A percentile compares a stretch with the other conserved stretches of the same genome.
phyloP scores from a whole-genome alignment of 2,797 vertebrate species.

The Rhodeus uyekii region DNA sequence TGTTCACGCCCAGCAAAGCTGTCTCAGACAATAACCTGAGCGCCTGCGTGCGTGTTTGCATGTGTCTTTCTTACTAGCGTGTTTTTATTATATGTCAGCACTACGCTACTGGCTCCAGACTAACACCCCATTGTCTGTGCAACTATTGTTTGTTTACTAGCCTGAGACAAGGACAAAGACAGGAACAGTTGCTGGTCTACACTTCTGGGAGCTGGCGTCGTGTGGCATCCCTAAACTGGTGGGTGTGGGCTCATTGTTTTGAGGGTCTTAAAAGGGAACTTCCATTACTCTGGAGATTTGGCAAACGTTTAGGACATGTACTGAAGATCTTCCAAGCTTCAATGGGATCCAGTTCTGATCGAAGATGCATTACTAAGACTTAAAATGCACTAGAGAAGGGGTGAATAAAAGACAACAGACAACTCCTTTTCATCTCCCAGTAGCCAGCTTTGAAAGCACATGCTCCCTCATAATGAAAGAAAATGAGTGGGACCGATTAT shows the following conservation, averaged over 20 bases:
- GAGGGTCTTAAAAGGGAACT: conserved; percentile 21
- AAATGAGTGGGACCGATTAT: conserved; percentile 62
- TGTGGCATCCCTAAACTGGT: conserved; percentile 50
- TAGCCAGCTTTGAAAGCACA: conserved; percentile 50
- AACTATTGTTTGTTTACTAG: conserved; percentile 60
- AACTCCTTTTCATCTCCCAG: conserved; percentile 33
- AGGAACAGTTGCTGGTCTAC: conserved; percentile 45
- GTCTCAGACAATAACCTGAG: conserved; percentile 25
- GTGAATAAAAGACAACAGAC: background rate
- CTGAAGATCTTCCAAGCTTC: conserved; percentile 1
- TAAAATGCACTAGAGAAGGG: background rate
- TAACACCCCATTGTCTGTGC: conserved; percentile 56
- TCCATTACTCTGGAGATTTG: conserved; percentile 9
- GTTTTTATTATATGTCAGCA: conserved; percentile 47
- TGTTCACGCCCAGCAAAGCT: conserved; percentile 18
- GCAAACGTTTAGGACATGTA: background rate
- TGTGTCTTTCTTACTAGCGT: conserved; percentile 31
- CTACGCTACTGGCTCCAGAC: conserved; percentile 40
- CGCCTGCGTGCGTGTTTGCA: conserved; percentile 32
- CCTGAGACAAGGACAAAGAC: conserved; percentile 51
- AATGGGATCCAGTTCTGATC: background rate
- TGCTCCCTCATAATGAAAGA: conserved; percentile 63
- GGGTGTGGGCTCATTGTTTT: conserved; percentile 53
- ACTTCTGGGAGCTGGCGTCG: conserved; percentile 50
- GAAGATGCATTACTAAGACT: background rate